Conservation (phyloP, 2,113 vertebrate species). For the Litocranius walleri region DNA sequence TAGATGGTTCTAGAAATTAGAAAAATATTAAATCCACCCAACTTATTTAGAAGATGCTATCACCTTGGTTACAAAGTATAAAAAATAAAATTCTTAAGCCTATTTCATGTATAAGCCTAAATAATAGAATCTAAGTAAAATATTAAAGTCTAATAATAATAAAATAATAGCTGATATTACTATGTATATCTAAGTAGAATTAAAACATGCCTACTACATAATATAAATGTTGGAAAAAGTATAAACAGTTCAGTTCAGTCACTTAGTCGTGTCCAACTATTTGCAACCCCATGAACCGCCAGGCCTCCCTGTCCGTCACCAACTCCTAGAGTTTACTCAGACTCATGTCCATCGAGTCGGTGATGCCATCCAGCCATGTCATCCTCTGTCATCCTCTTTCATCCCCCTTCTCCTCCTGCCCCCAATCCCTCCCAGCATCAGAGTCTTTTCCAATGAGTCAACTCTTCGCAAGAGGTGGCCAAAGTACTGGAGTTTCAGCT, state of each 20-base stretch:
- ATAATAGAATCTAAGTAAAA: constrained; percentile 30
- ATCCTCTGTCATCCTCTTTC: too few relatives aligned
- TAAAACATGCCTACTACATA: background rate
- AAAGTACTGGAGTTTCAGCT: too few relatives aligned
- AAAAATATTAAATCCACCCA: background rate
- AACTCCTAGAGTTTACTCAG: too few relatives aligned
- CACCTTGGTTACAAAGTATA: background rate
- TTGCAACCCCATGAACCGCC: fast-evolving
- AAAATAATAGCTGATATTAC: background rate
- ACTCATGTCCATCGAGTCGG: too few relatives aligned
- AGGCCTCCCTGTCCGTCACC: too few relatives aligned
- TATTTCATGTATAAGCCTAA: background rate
- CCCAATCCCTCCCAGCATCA: too few relatives aligned
- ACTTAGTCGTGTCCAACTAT: too few relatives aligned
- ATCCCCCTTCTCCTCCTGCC: too few relatives aligned
- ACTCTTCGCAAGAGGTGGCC: too few relatives aligned
- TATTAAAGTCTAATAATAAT: background rate
- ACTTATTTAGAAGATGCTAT: background rate
- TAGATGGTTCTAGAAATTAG: background rate
- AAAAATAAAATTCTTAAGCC: background rate
- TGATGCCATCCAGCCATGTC: too few relatives aligned
- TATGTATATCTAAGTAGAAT: background rate
- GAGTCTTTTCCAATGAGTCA: too few relatives aligned
- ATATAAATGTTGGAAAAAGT: background rate
- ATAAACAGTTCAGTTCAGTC: background rate